Evolutionary conservation across 2,888 invertebrate species (phyloP), one percentile per base, ranked within the genome.

Genomic region (Mythimna pallens): DNA sequence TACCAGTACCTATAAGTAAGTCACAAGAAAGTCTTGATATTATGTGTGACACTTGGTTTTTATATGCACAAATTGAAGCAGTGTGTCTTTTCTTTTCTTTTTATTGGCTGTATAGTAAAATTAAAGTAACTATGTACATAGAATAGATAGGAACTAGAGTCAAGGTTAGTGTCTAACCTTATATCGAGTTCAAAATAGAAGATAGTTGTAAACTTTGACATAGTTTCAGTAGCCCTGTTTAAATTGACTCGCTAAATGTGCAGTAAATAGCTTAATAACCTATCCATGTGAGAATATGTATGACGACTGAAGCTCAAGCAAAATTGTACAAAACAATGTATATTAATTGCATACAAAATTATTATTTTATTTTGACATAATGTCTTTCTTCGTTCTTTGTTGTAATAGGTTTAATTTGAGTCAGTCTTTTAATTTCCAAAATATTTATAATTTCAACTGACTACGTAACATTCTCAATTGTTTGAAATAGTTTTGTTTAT

Each of bases 211-310:
- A n/a, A 25, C 30, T 43, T 65, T 63, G 22, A 7, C 7, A 67
- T 55, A 59, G 83, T 81, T 81, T 83, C 12, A 80, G 80, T 81
- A 81, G 80, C 80, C 83, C 83, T 81, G 83, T 74, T 40, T n/a
- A 9, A 43, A 66, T 73, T 63, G 80, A 80, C 83, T 55, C 59
- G 83, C 74, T 79, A 66, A 65, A 54, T 70, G 67, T 80, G 83
- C 69, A 80, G 83, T 80, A 79, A 67, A 81, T 68, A 74, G 69
- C 80, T 79, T 65, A 66, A 47, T 70, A 83, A 67, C 58, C 36
- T 74, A 59, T 70, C n/a, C 3, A 80, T 80, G 70, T 70, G 65
- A 72, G 65, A 83, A 82, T 62, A 58, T 81, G 82, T 82, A 68
- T 72, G 76, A 75, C 57, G 40, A 83, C 66, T 75, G 54, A 71